These are phyloP conservation scores for Cyprinus carpio DNA, from an alignment of 2,113 vertebrate genomes.

Conservation along the genomic window DNA sequence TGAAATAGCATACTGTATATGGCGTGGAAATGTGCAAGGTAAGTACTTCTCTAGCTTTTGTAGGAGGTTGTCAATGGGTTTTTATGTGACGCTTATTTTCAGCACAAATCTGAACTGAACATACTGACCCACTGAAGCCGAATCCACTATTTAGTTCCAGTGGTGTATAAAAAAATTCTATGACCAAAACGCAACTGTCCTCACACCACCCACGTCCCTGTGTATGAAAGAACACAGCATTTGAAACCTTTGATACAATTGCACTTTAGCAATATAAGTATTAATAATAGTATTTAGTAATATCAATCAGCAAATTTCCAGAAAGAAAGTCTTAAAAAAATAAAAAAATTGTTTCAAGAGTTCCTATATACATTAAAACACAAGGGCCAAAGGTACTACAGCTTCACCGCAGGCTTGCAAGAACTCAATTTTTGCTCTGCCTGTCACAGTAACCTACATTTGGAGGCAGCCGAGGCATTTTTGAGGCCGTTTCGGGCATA, in stretches of 20 bases:
- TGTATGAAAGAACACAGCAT: neutral
- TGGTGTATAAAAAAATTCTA: neutral
- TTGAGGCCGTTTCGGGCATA: neutral
- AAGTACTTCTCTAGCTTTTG: constrained; percentile 11
- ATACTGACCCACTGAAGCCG: neutral
- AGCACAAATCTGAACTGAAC: neutral
- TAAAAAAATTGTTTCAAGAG: neutral
- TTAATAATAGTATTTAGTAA: neutral
- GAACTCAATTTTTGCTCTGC: neutral
- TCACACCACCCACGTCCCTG: neutral
- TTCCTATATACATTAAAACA: neutral
- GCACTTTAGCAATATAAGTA: neutral
- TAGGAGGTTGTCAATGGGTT: constrained; percentile 10
- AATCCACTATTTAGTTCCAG: neutral
- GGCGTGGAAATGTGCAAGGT: constrained; percentile 6
- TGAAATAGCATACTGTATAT: neutral
- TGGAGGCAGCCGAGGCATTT: constrained; percentile 3
- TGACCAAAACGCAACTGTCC: neutral
- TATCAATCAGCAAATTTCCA: neutral
- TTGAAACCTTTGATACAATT: neutral
- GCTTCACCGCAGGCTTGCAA: neutral
- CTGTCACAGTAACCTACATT: constrained; percentile 35
- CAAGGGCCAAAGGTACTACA: neutral
- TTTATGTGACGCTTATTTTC: neutral
- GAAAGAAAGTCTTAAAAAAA: neutral